Evolutionary conservation across 2,888 invertebrate species (phyloP).

Genomic region (Drosophila mettleri): DNA sequence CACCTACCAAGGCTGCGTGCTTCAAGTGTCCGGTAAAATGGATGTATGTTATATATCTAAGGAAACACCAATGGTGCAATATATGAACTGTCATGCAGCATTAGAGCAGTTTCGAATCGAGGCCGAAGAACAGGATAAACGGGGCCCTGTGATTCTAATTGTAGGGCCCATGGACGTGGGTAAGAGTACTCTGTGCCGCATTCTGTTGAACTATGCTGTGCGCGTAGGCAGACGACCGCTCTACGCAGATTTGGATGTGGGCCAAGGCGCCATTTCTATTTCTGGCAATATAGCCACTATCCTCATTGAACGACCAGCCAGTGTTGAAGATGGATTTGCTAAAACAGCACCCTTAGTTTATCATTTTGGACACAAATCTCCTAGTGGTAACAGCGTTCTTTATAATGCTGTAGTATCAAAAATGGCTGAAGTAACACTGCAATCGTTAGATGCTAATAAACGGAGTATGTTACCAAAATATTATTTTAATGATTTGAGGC

Average conservation of each 20-base stretch:
- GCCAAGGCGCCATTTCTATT: slow-evolving; percentile 96
- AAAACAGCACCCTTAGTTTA: slow-evolving; percentile 96
- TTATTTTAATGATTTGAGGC: neutral
- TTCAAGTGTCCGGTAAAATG: slow-evolving; percentile 94
- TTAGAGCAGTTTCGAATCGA: slow-evolving; percentile 94
- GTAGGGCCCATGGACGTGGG: slow-evolving; percentile 98
- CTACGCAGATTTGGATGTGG: slow-evolving; percentile 97
- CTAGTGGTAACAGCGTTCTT: slow-evolving; percentile 91
- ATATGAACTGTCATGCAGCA: slow-evolving; percentile 97
- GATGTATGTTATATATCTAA: slow-evolving; percentile 97
- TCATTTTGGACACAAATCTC: slow-evolving; percentile 95
- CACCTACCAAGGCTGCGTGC: slow-evolving; percentile 97
- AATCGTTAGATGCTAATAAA: slow-evolving; percentile 93
- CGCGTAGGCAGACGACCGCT: slow-evolving; percentile 94
- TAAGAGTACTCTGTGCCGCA: slow-evolving; percentile 94
- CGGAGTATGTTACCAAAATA: slow-evolving; percentile 87
- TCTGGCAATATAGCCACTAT: slow-evolving; percentile 96
- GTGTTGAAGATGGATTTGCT: slow-evolving; percentile 97
- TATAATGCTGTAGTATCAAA: slow-evolving; percentile 93
- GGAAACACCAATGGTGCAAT: slow-evolving; percentile 98
- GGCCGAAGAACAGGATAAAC: slow-evolving; percentile 89
- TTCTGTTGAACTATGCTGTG: slow-evolving; percentile 97
- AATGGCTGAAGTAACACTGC: slow-evolving; percentile 93
- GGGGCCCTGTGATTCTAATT: slow-evolving; percentile 94
- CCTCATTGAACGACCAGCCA: slow-evolving; percentile 95